Evolutionary conservation across 2,888 invertebrate genomes (phyloP), one percentile per base, ranked within the genome.

Genomic region (Cremastinae sp.): DNA sequence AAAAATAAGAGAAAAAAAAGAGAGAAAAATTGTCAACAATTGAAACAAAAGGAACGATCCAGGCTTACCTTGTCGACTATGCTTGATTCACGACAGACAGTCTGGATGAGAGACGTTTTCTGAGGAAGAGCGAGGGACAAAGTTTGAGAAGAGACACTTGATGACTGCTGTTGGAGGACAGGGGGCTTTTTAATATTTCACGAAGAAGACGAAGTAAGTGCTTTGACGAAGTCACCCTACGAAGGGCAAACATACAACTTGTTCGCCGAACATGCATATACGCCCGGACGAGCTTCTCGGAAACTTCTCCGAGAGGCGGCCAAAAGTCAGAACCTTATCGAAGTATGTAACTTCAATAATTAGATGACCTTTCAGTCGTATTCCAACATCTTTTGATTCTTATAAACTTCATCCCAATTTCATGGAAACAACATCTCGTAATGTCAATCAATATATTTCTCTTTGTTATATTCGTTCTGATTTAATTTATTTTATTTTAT

Each of bases 181-280:
- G 59, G 20, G 43, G 53, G 51, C 43, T 53, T 43, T 61, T 70
- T 70, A 62, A 70, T 70, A 70, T 70, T 70, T 62, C 49, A 64
- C 54, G 22, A 41, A 64, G 51, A 49, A 53, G 69, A 69, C 47
- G 56, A 20, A 18, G 69, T 61, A 71, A 75, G 75, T 78, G 75
- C 61, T 68, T 62, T 68, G 64, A 72, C 75, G 68, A 66, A 71
- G 72, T 74, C 71, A 66, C 72, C 64, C 75, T 68, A 56, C 74
- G 38, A 77, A 64, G 51, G 64, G 70, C 74, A 65, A 77, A 77
- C 68, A 51, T 51, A 64, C 64, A 47, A 66, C 64, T 71, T 16
- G 66, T 8, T 36, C 61, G 36, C 34, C 10, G 14, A n/a, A 43
- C 14, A 43, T 43, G 14, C 43, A n/a, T n/a, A n/a, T n/a, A n/a